Base-by-base conservation (phyloP, 2,113 vertebrate genomes). In the Ammospiza nelsoni region DNA sequence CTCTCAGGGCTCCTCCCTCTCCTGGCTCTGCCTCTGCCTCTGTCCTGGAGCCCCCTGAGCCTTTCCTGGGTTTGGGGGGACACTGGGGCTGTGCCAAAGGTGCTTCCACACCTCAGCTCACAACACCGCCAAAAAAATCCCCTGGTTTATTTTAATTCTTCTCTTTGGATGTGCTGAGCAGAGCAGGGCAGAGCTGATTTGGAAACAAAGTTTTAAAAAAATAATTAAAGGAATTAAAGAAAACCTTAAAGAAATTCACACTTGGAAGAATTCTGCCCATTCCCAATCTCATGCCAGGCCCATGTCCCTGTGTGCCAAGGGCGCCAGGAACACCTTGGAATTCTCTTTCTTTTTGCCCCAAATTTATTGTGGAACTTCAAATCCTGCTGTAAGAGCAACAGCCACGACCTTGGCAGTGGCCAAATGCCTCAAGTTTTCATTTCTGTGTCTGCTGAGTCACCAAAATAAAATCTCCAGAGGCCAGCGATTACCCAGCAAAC, bases 281-380 rank as follows among this genome's bases (percentile, higher is more conserved):
- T 27, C 52, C 8, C 15, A 4, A 37, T 43, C 61, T 15, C 73
- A n/a, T 12, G 66, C 20, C 25, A 54, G 41, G 62, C 19, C 43
- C 15, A 0, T 0, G 31, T 33, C 71, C 13, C 72, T 10, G 27
- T 0, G 2, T 58, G 74, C 84, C 54, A 29, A 28, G 37, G 57
- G 9, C 3, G 28, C 21, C 65, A 73, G 13, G 22, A 87, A 63
- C 5, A 25, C 48, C 66, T 25, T 1, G 33, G 44, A 39, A 51
- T 28, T 4, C 31, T 39, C 58, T 14, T 39, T 21, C n/a, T 65
- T 57, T 72, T 28, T 62, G 46, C 54, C 39, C 49, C 16, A 43
- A 19, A 72, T 67, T 78, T 17, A 85, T 52, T 48, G 71, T 43
- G 66, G 44, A 75, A 55, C 46, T 7, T 55, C 43, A 59, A 75